Evolutionary conservation across 2,113 vertebrate species (phyloP).

Genomic region (Boleophthalmus pectinirostris): DNA sequence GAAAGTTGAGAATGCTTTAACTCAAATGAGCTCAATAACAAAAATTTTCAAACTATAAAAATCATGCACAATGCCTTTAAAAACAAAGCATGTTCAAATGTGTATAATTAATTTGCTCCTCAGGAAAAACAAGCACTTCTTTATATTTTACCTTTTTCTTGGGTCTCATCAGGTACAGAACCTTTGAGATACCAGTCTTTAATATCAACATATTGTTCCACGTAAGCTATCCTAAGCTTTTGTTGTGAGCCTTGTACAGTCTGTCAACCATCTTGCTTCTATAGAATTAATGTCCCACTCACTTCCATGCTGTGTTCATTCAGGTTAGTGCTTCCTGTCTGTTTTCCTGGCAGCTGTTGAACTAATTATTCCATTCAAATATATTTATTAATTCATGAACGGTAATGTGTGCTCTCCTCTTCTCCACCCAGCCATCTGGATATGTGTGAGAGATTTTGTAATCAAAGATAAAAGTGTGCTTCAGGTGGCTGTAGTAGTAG

Average conservation of each 20-base stretch:
- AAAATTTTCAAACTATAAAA: no score
- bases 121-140: no score
- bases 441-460: background rate
- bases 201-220: no score
- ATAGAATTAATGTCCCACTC: background rate
- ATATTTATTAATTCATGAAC: conserved; percentile 7
- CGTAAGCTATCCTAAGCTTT: background rate
- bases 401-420: background rate
- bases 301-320: background rate
- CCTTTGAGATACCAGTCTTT: no score
- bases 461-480: background rate
- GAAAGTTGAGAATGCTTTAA: no score
- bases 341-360: conserved; percentile 10
- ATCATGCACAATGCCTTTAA: no score
- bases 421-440: background rate
- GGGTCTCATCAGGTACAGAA: no score
- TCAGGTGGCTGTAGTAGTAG: background rate
- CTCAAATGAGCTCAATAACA: no score
- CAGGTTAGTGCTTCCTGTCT: background rate
- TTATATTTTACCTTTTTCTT: no score
- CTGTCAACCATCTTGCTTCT: background rate
- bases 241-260: background rate
- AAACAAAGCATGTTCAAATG: no score
- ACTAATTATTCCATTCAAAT: conserved; percentile 14
- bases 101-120: no score